Evolutionary conservation across 1,140 invertebrate genomes (phyloP).

Genomic region (Apis mellifera): Amel_HAv3.1 CM009932.2:10304001-10304500

Average conservation of each 20-base stretch:
- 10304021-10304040: too few species aligned
- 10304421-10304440: neutral
- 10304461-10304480: neutral
- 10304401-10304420: neutral
- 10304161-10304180: conserved; percentile 11
- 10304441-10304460: neutral
- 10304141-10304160: neutral
- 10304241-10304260: conserved; percentile 42
- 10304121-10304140: neutral
- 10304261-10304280: conserved; percentile 22
- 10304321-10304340: conserved; percentile 42
- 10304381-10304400: too few species aligned
- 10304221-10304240: conserved; percentile 29
- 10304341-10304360: conserved; percentile 1
- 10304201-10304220: conserved; percentile 15
- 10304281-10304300: conserved; percentile 24
- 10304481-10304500: too few species aligned
- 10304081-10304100: too few species aligned
- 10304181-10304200: neutral
- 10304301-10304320: conserved; percentile 64
- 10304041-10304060: too few species aligned
- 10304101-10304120: too few species aligned
- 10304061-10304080: too few species aligned
- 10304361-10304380: neutral
- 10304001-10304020: too few species aligned